phyloP scores from a whole-genome alignment of 2,113 vertebrate genomes.

The Centropus bengalensis region DNA sequence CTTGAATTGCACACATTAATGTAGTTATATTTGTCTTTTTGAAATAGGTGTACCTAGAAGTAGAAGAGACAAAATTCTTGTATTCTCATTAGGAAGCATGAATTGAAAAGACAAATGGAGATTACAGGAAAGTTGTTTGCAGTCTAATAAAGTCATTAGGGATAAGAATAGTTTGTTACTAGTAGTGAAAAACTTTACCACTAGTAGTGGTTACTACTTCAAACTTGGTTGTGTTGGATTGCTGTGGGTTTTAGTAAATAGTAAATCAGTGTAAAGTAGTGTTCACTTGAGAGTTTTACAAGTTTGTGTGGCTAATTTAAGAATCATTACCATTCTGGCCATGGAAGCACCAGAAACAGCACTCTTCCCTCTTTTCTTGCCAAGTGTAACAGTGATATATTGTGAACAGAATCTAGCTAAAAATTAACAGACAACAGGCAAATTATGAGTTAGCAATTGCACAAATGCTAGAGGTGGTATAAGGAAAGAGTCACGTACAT shows the following conservation, averaged over 20 bases:
- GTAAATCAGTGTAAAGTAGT: neutral
- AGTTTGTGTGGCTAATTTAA: neutral
- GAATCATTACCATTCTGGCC: neutral
- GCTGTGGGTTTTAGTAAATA: neutral
- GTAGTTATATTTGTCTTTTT: neutral
- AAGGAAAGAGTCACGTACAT: neutral
- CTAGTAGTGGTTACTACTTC: neutral
- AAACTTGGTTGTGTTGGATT: neutral
- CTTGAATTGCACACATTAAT: neutral
- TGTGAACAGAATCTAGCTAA: neutral
- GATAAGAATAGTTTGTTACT: neutral
- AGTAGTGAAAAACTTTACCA: no score
- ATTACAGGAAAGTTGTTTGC: neutral
- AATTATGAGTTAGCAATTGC: no score
- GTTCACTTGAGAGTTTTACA: neutral
- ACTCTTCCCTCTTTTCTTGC: neutral
- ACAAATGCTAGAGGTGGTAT: neutral
- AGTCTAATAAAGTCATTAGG: neutral
- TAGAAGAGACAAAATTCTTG: neutral
- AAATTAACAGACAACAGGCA: neutral
- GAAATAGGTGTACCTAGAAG: neutral
- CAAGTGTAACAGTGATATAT: fast-evolving
- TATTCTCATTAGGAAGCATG: neutral
- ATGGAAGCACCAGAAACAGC: neutral
- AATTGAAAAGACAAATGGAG: neutral